Conservation (phyloP, 1,140 invertebrate genomes). For the Diachasmimorpha longicaudata region DNA sequence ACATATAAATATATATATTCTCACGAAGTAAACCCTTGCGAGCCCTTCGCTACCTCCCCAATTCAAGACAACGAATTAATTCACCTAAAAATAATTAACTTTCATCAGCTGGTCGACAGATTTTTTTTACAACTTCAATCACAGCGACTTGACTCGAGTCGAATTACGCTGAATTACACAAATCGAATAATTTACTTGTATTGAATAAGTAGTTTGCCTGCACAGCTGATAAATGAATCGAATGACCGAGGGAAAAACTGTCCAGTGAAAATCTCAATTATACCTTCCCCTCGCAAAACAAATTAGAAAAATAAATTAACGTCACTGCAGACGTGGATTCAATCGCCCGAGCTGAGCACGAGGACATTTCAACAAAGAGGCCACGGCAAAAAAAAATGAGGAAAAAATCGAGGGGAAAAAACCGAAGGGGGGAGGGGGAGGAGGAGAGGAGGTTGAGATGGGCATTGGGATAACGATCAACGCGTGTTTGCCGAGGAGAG, state of each 20-base stretch:
- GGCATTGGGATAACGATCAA: slow-evolving; percentile 42
- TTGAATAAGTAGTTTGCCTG: too few relatives aligned
- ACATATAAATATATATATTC: too few relatives aligned
- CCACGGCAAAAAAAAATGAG: slow-evolving; percentile 11
- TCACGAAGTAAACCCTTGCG: too few relatives aligned
- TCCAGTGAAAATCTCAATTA: not conserved
- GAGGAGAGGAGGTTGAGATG: not conserved
- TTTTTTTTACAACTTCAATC: too few relatives aligned
- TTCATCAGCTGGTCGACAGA: too few relatives aligned
- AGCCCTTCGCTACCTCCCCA: too few relatives aligned
- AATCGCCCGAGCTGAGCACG: not conserved
- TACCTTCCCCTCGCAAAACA: not conserved
- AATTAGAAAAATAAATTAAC: not conserved
- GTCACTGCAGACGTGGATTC: not conserved
- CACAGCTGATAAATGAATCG: too few relatives aligned
- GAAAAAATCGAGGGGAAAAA: not conserved
- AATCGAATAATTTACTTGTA: too few relatives aligned
- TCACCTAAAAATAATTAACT: too few relatives aligned
- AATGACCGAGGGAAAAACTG: not conserved
- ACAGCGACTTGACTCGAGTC: too few relatives aligned
- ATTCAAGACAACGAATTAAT: too few relatives aligned
- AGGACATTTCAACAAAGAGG: slow-evolving; percentile 4
- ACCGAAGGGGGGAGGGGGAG: not conserved
- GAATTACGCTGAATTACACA: too few relatives aligned
- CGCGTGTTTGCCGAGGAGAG: slow-evolving; percentile 30